Conservation (phyloP, 2,888 invertebrate genomes). For the Caenorhabditis sp. region DNA sequence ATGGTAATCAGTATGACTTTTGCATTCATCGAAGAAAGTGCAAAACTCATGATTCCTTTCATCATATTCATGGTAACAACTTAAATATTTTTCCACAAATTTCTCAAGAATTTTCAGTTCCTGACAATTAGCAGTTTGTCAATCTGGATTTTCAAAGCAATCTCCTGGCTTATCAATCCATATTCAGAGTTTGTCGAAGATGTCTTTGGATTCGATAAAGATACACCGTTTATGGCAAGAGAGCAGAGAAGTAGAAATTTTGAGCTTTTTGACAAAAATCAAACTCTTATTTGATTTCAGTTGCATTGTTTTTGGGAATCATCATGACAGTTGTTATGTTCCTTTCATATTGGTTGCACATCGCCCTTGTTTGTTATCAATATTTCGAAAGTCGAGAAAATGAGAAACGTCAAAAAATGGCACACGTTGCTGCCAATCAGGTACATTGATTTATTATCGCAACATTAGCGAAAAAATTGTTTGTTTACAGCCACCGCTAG, state of each 20-base stretch:
- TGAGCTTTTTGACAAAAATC: too few relatives aligned
- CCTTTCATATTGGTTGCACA: constrained; percentile 38
- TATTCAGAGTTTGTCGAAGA: constrained; percentile 26
- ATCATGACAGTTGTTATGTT: constrained; percentile 34
- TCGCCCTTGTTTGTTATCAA: constrained; percentile 31
- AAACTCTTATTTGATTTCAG: too few relatives aligned
- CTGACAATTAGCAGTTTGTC: constrained; percentile 31
- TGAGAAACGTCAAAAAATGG: constrained; percentile 26
- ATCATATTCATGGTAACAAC: constrained; percentile 41
- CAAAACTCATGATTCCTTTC: constrained; percentile 31
- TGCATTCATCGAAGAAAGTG: constrained; percentile 31
- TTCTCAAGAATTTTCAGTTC: constrained; percentile 20
- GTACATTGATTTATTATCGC: constrained; percentile 2
- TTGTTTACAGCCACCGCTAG: constrained; percentile 21
- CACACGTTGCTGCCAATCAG: constrained; percentile 9
- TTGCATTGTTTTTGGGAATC: constrained; percentile 29
- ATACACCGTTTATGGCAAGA: constrained; percentile 12
- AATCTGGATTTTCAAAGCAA: constrained; percentile 29
- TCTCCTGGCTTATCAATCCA: constrained; percentile 30
- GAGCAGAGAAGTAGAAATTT: constrained; percentile 37
- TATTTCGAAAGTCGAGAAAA: constrained; percentile 42
- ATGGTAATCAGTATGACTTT: constrained; percentile 29
- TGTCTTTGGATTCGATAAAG: constrained; percentile 25
- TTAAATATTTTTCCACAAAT: background rate
- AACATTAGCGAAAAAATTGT: background rate